Base-by-base conservation (phyloP, 2,888 invertebrate genomes). In the Hyppa rectilinea region DNA sequence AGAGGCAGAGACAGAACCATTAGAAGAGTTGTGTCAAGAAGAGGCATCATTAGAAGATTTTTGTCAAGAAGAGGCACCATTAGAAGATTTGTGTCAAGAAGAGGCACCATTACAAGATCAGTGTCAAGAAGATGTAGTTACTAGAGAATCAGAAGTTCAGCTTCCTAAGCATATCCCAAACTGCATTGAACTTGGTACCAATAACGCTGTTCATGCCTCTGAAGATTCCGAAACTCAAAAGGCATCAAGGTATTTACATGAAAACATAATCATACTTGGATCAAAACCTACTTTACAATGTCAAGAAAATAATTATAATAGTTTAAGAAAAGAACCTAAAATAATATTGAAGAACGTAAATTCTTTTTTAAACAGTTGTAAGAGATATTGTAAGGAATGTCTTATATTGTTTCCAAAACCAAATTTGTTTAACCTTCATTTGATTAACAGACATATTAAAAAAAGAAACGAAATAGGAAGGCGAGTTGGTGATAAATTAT, bases 351-450 rank as follows among this genome's bases (percentile, higher is more conserved):
- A 87, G 75, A 88, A 93, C 81, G 70, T 93, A 52, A 83, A 82
- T 36, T 63, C 76, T 20, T 90, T 88, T 77, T 87, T 94, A 71
- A 78, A 84, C 50, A 86, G 67, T 43, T 90, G 90, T 81, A 84
- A 80, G n/a, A 87, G 87, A 71, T 95, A 88, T 83, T 95, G 94
- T 83, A 79, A 84, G 68, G 55, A 74, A 34, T 95, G 94, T 83
- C 76, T 75, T n/a, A 93, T 89, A 78, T 85, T 94, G 38, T 95
- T 94, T 86, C 86, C 92, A 47, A 85, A 84, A 61, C 78, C 66
- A 68, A 38, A 68, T 4, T 66, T 67, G 2, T 64, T 64, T 10
- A 65, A 56, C n/a, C 34, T 68, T 26, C 79, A 79, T 45, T 40
- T 49, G 40, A 26, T 34, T 55, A 45, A 67, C 14, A 6, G 1